Evolutionary conservation across 2,797 vertebrate species (phyloP), one percentile per base, ranked within the genome.

Genomic region (Neostethus bicornis): DNA sequence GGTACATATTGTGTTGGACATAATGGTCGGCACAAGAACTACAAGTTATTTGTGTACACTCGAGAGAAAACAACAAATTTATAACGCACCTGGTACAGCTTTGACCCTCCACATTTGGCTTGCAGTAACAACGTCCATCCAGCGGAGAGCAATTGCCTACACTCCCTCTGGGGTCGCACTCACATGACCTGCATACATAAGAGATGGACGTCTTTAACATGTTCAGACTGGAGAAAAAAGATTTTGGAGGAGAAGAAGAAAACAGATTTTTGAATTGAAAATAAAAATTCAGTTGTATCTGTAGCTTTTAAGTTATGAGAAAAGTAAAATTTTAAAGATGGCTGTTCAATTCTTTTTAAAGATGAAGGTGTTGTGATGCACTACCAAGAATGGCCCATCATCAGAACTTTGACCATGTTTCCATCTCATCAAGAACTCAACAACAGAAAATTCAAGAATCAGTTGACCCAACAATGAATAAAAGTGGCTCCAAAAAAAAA

Each of bases 121-220:
- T 97, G 84, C 96, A 98, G 73, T 70, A 70, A 54, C 96, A 98
- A 1, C 31, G 86, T 45, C 96, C 96, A 0, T 93, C 92, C 83
- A 63, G 77, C 35, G 92, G 76, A 35, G 94, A 92, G 5, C 96
- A 98, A 52, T 81, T 51, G 13, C 83, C 93, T 66, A 92, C 65
- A 1, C 90, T 96, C 41, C 96, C 96, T 0, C 73, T 79, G 0
- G 85, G 75, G 66, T 91, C 61, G 5, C 96, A 98, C 20, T 79
- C 49, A 16, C 96, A 98, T 4, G 85, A 81, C 80, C 96, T 98
- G 61, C 19, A 65, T 19, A 52, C 13, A 63, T 54, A 79, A 38
- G 47, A 2, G 20, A 73, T 0, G 6, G 29, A 49, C 11, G 20
- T 3, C 9, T 3, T 61, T 9, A 21, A 21, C 5, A 2, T 3